These are phyloP conservation scores for Strix aluco DNA, from an alignment of 2,113 vertebrate species.

Conservation along the genomic window DNA sequence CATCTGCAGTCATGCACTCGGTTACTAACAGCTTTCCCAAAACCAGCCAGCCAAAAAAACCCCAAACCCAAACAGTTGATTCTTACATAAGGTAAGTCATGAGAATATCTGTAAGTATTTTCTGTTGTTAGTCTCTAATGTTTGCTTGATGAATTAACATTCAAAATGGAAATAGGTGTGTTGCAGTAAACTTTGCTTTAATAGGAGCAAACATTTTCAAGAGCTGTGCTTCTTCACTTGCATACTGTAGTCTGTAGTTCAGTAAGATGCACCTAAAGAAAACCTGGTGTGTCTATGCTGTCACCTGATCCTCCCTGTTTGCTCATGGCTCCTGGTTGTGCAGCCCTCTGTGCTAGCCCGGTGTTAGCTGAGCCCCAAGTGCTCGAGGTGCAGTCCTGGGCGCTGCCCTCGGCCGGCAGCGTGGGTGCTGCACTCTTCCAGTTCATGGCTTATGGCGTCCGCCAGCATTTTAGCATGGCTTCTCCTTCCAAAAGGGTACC, in stretches of 20 bases:
- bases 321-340: background rate
- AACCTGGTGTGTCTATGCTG: fast-evolving
- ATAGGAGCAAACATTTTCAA: background rate
- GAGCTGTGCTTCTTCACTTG: background rate
- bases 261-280: background rate
- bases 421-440: background rate
- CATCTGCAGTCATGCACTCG: background rate
- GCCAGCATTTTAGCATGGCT: background rate
- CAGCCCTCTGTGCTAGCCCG: background rate
- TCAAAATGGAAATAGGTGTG: background rate
- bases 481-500: background rate
- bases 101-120: background rate
- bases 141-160: background rate
- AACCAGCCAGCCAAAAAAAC: background rate
- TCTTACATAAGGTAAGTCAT: background rate
- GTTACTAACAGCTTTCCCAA: background rate
- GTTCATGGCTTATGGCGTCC: fast-evolving
- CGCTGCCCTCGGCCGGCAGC: background rate
- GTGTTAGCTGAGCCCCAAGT: no score
- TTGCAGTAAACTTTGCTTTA: background rate
- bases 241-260: background rate
- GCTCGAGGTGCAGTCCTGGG: fast-evolving
- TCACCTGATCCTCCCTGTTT: background rate
- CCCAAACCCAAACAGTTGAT: background rate
- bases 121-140: background rate